Base-by-base conservation (phyloP, 2,888 invertebrate species). In the Cecidostiba fungosa region DNA sequence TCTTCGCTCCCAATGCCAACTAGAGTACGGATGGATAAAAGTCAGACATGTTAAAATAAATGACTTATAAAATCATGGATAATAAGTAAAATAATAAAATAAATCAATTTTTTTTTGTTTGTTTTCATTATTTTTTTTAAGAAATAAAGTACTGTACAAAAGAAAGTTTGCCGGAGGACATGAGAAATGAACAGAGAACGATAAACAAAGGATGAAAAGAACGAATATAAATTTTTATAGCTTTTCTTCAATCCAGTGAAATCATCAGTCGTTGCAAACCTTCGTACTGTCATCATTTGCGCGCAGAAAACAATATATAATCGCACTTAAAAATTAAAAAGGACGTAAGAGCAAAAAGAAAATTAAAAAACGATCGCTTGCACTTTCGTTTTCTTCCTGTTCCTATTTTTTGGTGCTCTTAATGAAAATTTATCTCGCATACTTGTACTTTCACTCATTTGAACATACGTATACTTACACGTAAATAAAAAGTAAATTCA, bases 401-500 rank as follows among this genome's bases (percentile, higher is more conserved):
- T 66, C 66, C 23, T 16, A 66, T 74, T 70, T 79, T 47, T 69
- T 36, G 39, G 32, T 73, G 73, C 66, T 78, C 62, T 85, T 39
- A 19, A 78, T 80, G n/a, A 72, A 86, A 83, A 84, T 80, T 74
- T 70, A 79, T 73, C 54, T 82, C 72, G 50, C 82, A 82, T 70
- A 50, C 74, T 29, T 43, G 59, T 69, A 72, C 70, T 82, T 76
- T 72, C 83, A 79, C 29, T 74, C 70, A n/a, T 39, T 70, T 85
- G 16, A 77, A 81, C 77, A 77, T 77, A 81, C 76, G 32, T 84
- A 77, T 84, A 82, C n/a, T n/a, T n/a, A n/a, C 76, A 80, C 59
- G 84, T 82, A 88, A 87, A 88, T 88, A 88, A 88, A 90, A 90
- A 89, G 90, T 87, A 90, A 89, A 80, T 77, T 86, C 89, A 89